These are phyloP conservation scores for Phocoena sinus DNA, from an alignment of 2,113 vertebrate species.

Conservation along the genomic window DNA sequence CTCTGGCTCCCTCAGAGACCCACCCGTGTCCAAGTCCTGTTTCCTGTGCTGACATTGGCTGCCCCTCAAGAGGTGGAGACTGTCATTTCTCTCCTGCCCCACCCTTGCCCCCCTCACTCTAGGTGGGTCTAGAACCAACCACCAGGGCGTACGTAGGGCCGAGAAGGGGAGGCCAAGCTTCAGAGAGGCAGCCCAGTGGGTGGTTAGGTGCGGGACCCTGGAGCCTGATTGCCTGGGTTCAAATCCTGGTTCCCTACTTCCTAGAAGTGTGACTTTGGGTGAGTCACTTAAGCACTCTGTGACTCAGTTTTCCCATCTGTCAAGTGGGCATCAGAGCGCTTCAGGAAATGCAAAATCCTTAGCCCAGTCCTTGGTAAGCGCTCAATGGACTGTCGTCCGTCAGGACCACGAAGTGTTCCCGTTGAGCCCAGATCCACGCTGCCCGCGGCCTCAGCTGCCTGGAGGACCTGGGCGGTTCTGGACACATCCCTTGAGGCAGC, in stretches of 20 bases:
- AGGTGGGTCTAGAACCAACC: neutral
- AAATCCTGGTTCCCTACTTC: neutral
- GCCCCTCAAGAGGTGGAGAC: neutral
- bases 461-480: neutral
- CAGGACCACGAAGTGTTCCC: neutral
- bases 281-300: neutral
- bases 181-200: neutral
- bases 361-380: neutral
- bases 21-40: neutral
- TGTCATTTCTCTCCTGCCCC: too few species aligned
- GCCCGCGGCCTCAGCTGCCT: neutral
- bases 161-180: neutral
- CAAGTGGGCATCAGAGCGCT: neutral
- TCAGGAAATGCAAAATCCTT: neutral
- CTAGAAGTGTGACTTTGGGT: neutral
- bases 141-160: neutral
- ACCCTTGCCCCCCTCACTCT: neutral
- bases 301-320: neutral
- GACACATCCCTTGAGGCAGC: neutral
- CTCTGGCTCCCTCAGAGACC: neutral
- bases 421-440: neutral
- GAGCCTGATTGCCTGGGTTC: neutral
- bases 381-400: neutral
- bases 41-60: neutral
- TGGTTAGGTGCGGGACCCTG: neutral